Evolutionary conservation across 2,888 invertebrate genomes (phyloP).

Genomic region (Eristalis tenax): DNA sequence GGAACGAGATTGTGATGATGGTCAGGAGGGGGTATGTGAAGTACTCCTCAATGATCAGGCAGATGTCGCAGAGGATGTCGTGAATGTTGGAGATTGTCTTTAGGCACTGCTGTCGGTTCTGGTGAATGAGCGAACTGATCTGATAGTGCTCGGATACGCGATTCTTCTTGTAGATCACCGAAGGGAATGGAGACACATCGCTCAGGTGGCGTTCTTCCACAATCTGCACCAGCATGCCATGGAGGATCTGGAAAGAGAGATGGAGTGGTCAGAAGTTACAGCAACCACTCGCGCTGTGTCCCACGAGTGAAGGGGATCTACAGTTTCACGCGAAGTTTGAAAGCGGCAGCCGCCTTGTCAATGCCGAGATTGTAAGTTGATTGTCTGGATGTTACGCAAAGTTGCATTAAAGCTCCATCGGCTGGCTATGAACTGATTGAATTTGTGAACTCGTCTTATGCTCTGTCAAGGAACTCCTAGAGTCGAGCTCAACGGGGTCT

Average conservation of each 20-base stretch:
- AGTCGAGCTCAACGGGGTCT: too few relatives aligned
- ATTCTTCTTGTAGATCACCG: slow-evolving; percentile 55
- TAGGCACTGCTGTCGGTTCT: slow-evolving; percentile 76
- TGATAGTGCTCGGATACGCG: slow-evolving; percentile 74
- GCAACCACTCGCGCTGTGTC: too few relatives aligned
- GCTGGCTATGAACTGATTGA: too few relatives aligned
- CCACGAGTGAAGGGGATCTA: too few relatives aligned
- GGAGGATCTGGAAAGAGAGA: slow-evolving; percentile 74
- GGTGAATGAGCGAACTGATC: slow-evolving; percentile 77
- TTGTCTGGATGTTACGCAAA: too few relatives aligned
- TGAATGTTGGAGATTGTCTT: slow-evolving; percentile 78
- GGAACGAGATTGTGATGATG: slow-evolving; percentile 79
- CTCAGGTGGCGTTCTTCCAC: slow-evolving; percentile 75
- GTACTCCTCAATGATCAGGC: slow-evolving; percentile 78
- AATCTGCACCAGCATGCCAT: slow-evolving; percentile 77
- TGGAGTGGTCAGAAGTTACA: too few relatives aligned
- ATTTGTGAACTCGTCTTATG: too few relatives aligned
- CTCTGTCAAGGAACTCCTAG: too few relatives aligned
- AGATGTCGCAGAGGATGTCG: slow-evolving; percentile 79
- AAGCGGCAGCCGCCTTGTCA: too few relatives aligned
- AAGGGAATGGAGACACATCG: slow-evolving; percentile 78
- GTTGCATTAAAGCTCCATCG: too few relatives aligned
- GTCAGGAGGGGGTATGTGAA: slow-evolving; percentile 79
- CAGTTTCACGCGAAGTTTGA: too few relatives aligned
- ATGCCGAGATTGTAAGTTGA: too few relatives aligned